Percentiles rank a stretch among this genome's conserved stretches.
Evolutionary conservation across 2,888 invertebrate genomes (phyloP).

Genomic region (Dichetophora obliterata): DNA sequence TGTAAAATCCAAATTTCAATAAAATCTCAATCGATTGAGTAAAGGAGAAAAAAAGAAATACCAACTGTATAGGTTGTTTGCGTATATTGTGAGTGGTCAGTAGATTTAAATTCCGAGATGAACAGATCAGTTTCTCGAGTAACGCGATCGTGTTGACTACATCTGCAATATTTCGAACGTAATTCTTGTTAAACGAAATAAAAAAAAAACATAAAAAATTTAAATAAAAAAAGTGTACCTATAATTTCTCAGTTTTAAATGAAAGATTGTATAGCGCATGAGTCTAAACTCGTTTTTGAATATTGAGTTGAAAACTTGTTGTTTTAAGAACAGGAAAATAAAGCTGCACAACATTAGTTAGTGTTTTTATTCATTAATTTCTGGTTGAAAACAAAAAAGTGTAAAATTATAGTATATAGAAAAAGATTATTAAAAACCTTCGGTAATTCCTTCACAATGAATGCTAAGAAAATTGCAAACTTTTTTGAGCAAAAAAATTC

Average conservation of each 20-base stretch:
- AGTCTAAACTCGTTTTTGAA: conserved; percentile 10
- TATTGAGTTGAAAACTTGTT: too few relatives aligned
- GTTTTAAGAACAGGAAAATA: too few relatives aligned
- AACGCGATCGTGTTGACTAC: conserved; percentile 19
- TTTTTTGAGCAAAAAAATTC: too few relatives aligned
- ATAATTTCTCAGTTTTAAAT: neutral
- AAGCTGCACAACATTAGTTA: too few relatives aligned
- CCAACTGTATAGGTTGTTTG: neutral
- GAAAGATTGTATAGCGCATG: neutral
- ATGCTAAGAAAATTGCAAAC: too few relatives aligned
- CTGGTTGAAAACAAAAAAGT: too few relatives aligned
- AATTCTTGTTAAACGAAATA: neutral
- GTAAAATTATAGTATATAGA: too few relatives aligned
- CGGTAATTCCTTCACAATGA: too few relatives aligned
- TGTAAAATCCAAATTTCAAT: neutral
- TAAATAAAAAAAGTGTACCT: neutral
- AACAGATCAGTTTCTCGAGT: conserved; percentile 31
- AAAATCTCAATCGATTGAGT: neutral
- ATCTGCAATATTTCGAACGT: neutral
- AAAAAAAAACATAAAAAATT: neutral
- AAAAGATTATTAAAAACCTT: too few relatives aligned
- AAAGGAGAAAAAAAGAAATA: neutral
- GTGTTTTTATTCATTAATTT: too few relatives aligned
- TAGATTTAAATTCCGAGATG: conserved; percentile 23
- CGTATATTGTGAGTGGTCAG: neutral